These are phyloP conservation scores for Drosophila pallidifrons DNA, from an alignment of 1,140 invertebrate species.

Conservation along the genomic window DNA sequence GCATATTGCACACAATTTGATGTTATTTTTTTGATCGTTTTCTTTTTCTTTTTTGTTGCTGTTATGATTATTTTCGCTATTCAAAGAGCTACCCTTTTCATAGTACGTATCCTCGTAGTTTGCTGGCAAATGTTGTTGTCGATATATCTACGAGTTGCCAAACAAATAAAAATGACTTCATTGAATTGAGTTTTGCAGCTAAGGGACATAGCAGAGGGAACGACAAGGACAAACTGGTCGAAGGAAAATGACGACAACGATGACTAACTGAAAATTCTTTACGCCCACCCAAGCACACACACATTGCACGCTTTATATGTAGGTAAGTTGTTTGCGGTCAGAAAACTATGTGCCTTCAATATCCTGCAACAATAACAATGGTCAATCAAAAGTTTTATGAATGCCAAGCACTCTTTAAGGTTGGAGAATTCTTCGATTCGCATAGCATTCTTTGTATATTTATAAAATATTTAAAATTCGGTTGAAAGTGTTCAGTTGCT, in stretches of 20 bases:
- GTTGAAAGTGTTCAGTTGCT: not conserved
- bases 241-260: slow-evolving; percentile 25
- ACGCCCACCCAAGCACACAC: not conserved
- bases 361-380: slow-evolving; percentile 2
- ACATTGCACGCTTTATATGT: too few relatives aligned
- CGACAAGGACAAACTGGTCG: not conserved
- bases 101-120: slow-evolving; percentile 27
- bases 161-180: slow-evolving; percentile 82
- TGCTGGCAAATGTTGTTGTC: slow-evolving; percentile 37
- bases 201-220: slow-evolving; percentile 21
- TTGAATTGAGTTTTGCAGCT: slow-evolving; percentile 73
- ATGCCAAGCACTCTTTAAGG: not conserved
- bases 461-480: not conserved
- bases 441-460: not conserved
- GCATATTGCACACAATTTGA: slow-evolving; percentile 64
- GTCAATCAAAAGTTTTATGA: slow-evolving; percentile 2
- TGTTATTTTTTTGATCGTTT: slow-evolving; percentile 9
- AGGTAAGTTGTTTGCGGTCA: too few relatives aligned
- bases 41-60: slow-evolving; percentile 6
- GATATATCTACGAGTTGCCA: slow-evolving; percentile 67
- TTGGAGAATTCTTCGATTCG: not conserved
- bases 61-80: slow-evolving; percentile 39
- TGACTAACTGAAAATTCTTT: slow-evolving; percentile 36
- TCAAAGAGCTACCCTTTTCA: slow-evolving; percentile 64
- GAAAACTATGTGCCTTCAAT: slow-evolving; percentile 6